Evolutionary conservation across 1,140 invertebrate genomes (phyloP).

Genomic region (Trachymyrmex septentrionalis): DNA sequence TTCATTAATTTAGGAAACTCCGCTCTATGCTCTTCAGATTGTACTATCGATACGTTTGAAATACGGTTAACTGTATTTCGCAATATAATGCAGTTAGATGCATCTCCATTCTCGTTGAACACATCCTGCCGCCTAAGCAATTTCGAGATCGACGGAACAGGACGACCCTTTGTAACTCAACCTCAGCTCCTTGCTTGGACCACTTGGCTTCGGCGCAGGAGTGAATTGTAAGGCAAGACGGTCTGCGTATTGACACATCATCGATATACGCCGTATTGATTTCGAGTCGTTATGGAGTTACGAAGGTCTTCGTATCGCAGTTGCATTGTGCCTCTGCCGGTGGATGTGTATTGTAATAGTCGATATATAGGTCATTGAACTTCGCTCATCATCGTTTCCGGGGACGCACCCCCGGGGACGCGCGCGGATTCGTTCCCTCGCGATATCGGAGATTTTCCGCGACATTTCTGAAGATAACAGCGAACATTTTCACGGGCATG

Average conservation of each 20-base stretch:
- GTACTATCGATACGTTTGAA: neutral
- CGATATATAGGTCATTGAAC: conserved; percentile 72
- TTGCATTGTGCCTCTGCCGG: conserved; percentile 51
- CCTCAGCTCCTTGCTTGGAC: neutral
- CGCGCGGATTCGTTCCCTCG: conserved; percentile 23
- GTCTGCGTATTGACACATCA: conserved; percentile 69
- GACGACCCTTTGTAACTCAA: conserved; percentile 42
- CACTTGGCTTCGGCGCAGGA: conserved; percentile 60
- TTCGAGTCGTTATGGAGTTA: conserved; percentile 65
- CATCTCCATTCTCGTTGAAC: conserved; percentile 10
- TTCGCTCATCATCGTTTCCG: conserved; percentile 54
- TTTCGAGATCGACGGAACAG: conserved; percentile 37
- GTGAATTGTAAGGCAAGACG: conserved; percentile 63
- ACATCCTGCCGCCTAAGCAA: conserved; percentile 8
- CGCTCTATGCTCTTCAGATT: neutral
- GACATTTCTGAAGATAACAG: neutral
- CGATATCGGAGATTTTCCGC: conserved; percentile 7
- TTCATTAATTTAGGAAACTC: conserved; percentile 19
- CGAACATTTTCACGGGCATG: neutral
- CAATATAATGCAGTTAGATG: conserved; percentile 22
- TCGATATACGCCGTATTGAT: conserved; percentile 71
- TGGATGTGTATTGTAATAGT: conserved; percentile 44
- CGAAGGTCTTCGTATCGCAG: conserved; percentile 63
- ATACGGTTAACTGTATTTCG: conserved; percentile 1
- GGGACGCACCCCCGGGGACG: neutral